Conservation (phyloP, 2,797 vertebrate species). For the Falco biarmicus region DNA sequence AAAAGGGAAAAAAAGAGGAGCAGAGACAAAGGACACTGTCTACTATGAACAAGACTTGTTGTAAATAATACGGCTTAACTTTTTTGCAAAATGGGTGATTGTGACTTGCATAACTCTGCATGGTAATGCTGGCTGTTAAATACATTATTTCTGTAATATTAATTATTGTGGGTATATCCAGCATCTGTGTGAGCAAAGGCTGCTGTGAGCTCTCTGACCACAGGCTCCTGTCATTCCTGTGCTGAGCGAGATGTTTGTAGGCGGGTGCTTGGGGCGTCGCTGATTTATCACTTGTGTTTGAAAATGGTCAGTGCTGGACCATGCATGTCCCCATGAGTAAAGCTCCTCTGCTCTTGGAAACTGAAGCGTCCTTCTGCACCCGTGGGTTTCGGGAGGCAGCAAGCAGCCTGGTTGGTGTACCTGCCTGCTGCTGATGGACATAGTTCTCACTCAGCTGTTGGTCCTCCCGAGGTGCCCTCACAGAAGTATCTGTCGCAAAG, state of each 20-base stretch:
- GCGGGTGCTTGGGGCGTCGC: neutral
- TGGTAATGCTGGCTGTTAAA: neutral
- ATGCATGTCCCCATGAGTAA: neutral
- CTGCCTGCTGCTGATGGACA: neutral
- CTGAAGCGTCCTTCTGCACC: neutral
- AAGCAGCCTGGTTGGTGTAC: neutral
- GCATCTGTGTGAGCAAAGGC: neutral
- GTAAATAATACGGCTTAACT: neutral
- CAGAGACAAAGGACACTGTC: neutral
- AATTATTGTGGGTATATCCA: neutral
- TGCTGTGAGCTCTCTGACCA: neutral
- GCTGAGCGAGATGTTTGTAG: neutral
- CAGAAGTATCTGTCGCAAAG: neutral
- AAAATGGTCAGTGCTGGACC: neutral
- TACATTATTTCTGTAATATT: neutral
- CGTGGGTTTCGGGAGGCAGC: fast-evolving
- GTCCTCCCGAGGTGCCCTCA: fast-evolving
- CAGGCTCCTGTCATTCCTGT: neutral
- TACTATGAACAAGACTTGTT: neutral
- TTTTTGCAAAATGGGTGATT: neutral
- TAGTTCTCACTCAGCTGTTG: neutral
- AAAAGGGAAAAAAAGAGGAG: neutral
- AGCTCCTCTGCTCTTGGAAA: neutral
- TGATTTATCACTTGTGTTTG: neutral
- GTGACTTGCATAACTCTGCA: neutral